Evolutionary conservation across 1,140 invertebrate genomes (phyloP), one percentile per base, ranked within the genome.

Genomic region (Drosophila ananassae): DNA sequence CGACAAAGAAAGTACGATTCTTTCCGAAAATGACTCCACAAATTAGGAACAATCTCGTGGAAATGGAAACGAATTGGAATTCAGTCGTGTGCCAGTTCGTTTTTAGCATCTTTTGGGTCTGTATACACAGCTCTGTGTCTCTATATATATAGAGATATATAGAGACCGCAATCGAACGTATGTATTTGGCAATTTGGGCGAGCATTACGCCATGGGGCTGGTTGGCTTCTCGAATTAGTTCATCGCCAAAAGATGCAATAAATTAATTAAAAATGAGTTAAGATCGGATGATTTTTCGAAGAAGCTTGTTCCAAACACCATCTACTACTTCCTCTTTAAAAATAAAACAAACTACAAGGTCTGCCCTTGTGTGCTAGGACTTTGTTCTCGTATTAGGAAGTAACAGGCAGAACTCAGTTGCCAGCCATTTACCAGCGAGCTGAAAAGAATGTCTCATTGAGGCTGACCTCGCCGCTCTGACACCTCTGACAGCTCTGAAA

Each of bases 11-110:
- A 68, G 41, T 69, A 28, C 7, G 25, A 28, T 48, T 55, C 47
- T 67, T 48, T 67, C 30, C 32, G 13, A 30, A 67, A 48, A 24
- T 48, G 24, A 32, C 39, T 57, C 47, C 39, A 39, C 63, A 48
- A 67, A 69, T 69, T 69, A 56, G 39, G 64, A 66, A 6, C 25
- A 5, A 28, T 69, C 41, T 10, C 24, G 56, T 50, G 30, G 67
- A 67, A 44, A 9, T 2, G 34, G 30, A 58, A 47, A 46, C 21
- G 25, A 32, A 67, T 57, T 67, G 48, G 32, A 57, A 39, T 25
- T 25, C 25, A 64, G 67, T 69, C 75, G 75, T 77, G 74, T 72
- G 75, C 75, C 74, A 77, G 77, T 77, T 77, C 66, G 63, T 77
- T 71, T 77, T 77, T 77, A 77, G 74, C 59, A 59, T 71, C 62